Evolutionary conservation across 2,113 vertebrate species (phyloP).

Genomic region (Xerus inauris): DNA sequence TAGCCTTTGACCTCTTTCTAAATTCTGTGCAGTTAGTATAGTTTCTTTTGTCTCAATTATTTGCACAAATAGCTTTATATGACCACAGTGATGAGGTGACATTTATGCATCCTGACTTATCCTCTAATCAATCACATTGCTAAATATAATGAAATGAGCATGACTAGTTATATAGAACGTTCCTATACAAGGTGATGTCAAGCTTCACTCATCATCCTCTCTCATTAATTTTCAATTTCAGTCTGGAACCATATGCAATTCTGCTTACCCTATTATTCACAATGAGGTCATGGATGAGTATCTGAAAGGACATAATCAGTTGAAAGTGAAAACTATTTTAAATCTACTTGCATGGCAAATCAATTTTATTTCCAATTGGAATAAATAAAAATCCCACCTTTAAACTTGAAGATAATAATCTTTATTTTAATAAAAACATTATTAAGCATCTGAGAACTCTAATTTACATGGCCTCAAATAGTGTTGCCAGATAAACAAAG

Average conservation of each 20-base stretch:
- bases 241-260: not conserved
- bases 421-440: not conserved
- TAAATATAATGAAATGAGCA: conserved; percentile 23
- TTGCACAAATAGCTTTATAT: not conserved
- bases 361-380: not conserved
- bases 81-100: not conserved
- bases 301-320: not conserved
- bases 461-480: not conserved
- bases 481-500: conserved; percentile 5
- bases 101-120: not conserved
- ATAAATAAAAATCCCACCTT: not conserved
- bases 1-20: not conserved
- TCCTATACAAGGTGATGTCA: not conserved
- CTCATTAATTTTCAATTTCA: conserved; percentile 31
- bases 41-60: not conserved
- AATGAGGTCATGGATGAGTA: not conserved
- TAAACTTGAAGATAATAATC: not conserved
- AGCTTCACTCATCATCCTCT: conserved; percentile 3
- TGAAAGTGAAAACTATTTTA: conserved; percentile 11
- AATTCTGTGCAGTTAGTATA: not conserved
- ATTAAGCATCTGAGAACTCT: not conserved
- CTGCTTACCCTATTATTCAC: not conserved
- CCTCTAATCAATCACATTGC: not conserved
- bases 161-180: conserved; percentile 1
- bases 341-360: not conserved